Percentiles rank a stretch among this genome's conserved stretches.
These are phyloP conservation scores for Polydrusus tereticollis DNA, from an alignment of 2,888 invertebrate genomes.

Conservation along the genomic window DNA sequence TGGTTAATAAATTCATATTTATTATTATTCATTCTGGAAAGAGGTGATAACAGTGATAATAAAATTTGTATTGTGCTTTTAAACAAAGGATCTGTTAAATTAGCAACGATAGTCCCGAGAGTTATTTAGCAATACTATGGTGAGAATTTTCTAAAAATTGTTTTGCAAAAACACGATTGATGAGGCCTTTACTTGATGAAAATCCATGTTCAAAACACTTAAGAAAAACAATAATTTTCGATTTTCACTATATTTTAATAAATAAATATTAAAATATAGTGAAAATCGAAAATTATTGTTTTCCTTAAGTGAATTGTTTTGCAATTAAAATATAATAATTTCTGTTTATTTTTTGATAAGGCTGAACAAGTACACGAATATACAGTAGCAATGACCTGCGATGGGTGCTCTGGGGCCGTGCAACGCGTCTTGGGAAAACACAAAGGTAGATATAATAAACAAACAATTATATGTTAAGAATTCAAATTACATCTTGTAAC, in stretches of 20 bases:
- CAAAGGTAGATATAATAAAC: slow-evolving; percentile 73
- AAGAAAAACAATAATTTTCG: too few species aligned
- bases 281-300: too few species aligned
- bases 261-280: too few species aligned
- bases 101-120: too few species aligned
- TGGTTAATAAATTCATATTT: not conserved
- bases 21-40: not conserved
- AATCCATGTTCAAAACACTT: too few species aligned
- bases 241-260: too few species aligned
- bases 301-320: not conserved
- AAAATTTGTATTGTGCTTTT: not conserved
- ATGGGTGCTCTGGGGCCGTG: slow-evolving; percentile 91
- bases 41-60: not conserved
- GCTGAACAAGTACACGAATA: slow-evolving; percentile 77
- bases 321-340: not conserved
- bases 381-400: slow-evolving; percentile 94
- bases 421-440: slow-evolving; percentile 86
- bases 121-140: too few species aligned
- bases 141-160: not conserved
- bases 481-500: too few species aligned
- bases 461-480: too few species aligned
- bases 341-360: slow-evolving; percentile 21
- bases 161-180: too few species aligned
- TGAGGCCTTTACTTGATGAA: too few species aligned
- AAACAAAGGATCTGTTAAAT: too few species aligned